A percentile compares a stretch with the other conserved stretches of the same genome.
Evolutionary conservation across 2,797 vertebrate species (phyloP).

Genomic region (Menidia menidia): DNA sequence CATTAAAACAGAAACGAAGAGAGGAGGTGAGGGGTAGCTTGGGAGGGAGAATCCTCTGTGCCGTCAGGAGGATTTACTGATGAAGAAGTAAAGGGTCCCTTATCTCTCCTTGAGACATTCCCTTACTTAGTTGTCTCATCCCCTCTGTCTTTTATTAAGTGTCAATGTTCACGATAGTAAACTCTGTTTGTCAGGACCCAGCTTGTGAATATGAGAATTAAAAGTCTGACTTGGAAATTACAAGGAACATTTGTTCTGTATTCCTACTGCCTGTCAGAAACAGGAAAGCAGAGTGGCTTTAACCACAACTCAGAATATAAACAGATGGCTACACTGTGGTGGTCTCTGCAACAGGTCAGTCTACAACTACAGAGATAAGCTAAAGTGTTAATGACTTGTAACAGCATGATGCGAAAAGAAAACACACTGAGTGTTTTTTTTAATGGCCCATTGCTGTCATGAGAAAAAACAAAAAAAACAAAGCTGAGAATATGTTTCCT

Average conservation of each 20-base stretch:
- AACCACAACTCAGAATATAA: constrained; percentile 42
- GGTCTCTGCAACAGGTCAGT: constrained; percentile 59
- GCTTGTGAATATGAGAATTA: constrained; percentile 48
- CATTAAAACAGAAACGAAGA: constrained; percentile 68
- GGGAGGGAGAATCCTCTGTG: constrained; percentile 62
- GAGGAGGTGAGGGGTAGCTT: constrained; percentile 6
- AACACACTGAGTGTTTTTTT: constrained; percentile 23
- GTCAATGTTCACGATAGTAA: constrained; percentile 69
- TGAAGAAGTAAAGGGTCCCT: constrained; percentile 77
- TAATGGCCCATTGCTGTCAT: constrained; percentile 14
- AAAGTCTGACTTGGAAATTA: constrained; percentile 54
- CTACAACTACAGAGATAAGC: constrained; percentile 37
- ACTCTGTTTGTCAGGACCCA: constrained; percentile 70
- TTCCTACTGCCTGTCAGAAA: constrained; percentile 29
- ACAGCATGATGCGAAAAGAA: constrained; percentile 30
- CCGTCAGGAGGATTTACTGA: constrained; percentile 80
- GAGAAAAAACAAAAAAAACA: constrained; percentile 14
- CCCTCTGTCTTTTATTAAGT: constrained; percentile 69
- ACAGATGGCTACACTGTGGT: constrained; percentile 38
- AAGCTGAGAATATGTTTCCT: not conserved
- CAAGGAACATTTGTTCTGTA: constrained; percentile 55
- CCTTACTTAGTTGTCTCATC: constrained; percentile 46
- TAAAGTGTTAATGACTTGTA: constrained; percentile 45
- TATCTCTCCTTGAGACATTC: constrained; percentile 70
- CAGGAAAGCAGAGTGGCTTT: constrained; percentile 24